Evolutionary conservation across 2,113 vertebrate genomes (phyloP).

Genomic region (Corythornis madagascariensis): DNA sequence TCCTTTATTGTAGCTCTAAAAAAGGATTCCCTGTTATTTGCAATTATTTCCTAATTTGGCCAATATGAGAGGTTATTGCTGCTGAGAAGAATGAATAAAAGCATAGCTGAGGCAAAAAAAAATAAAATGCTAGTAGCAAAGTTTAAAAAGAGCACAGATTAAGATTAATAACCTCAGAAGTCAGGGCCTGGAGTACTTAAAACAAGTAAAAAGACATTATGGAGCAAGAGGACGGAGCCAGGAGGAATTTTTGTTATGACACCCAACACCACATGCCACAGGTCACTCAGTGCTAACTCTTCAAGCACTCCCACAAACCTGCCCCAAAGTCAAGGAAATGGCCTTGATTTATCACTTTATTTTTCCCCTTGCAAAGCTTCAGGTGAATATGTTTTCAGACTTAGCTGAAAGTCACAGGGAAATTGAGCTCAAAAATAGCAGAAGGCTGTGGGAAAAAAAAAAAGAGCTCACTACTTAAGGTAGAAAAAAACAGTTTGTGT

Average conservation of each 20-base stretch:
- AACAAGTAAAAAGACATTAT: constrained; percentile 40
- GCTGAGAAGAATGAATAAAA: constrained; percentile 73
- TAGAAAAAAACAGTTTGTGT: not conserved
- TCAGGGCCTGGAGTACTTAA: constrained; percentile 44
- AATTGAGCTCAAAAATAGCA: not conserved
- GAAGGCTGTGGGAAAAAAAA: not conserved
- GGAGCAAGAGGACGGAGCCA: not conserved
- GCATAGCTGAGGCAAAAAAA: constrained; percentile 62
- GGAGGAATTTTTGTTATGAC: constrained; percentile 15
- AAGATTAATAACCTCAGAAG: constrained; percentile 64
- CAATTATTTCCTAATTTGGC: constrained; percentile 72
- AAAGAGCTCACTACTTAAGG: not conserved
- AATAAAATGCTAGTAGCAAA: constrained; percentile 71
- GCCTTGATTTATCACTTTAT: not conserved
- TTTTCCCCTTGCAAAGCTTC: not conserved
- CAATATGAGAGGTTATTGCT: constrained; percentile 70
- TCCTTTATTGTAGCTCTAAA: constrained; percentile 14
- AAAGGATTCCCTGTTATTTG: constrained; percentile 68
- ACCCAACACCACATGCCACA: not conserved
- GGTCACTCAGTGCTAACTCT: not conserved
- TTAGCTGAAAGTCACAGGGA: not conserved
- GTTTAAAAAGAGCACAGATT: constrained; percentile 70
- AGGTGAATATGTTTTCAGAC: not conserved
- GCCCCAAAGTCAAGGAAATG: not conserved
- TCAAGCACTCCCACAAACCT: not conserved